A percentile compares a stretch with the other conserved stretches of the same genome.
Evolutionary conservation across 2,113 vertebrate genomes (phyloP).

Genomic region (Dipodomys spectabilis): DNA sequence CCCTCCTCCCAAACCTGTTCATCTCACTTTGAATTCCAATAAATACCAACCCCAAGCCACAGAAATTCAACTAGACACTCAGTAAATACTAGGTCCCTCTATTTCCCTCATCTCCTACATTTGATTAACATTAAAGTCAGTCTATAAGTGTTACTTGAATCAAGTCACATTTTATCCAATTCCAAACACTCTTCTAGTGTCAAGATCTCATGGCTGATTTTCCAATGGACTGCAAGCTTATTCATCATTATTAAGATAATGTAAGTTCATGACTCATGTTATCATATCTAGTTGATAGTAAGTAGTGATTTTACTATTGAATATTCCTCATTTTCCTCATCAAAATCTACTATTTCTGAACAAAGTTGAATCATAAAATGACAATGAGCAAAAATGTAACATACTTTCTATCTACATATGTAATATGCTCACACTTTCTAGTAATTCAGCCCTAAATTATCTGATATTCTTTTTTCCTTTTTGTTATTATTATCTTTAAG

Average conservation of each 20-base stretch:
- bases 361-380: background rate
- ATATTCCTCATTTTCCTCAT: constrained; percentile 12
- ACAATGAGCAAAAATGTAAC: background rate
- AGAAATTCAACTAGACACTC: background rate
- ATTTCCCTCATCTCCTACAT: background rate
- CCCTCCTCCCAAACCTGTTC: background rate
- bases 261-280: background rate
- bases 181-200: background rate
- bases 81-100: background rate
- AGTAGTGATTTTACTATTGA: constrained; percentile 15
- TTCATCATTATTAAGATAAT: background rate
- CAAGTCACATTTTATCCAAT: background rate
- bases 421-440: background rate
- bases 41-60: background rate
- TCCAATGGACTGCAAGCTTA: background rate
- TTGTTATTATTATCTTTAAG: no score
- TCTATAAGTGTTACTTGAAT: background rate
- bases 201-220: background rate
- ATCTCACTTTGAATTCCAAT: background rate
- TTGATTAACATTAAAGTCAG: background rate
- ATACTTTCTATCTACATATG: background rate
- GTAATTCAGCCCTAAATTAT: background rate
- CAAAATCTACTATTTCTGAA: constrained; percentile 39
- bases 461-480: background rate
- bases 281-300: background rate